Base-by-base conservation (phyloP, 2,888 invertebrate genomes). In the Halocaridina rubra region DNA sequence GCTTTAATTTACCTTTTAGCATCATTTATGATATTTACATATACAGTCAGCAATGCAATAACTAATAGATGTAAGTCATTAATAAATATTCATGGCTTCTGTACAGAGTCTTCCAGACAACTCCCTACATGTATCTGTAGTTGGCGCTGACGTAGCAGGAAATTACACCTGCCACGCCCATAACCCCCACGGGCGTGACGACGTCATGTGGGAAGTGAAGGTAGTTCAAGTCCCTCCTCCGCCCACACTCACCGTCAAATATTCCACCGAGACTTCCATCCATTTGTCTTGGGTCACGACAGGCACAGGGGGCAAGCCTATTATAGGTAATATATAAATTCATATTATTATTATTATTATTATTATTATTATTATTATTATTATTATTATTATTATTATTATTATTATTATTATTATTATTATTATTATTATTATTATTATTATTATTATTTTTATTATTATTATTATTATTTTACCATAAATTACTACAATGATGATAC, bases 81-180 rank as follows among this genome's bases (percentile, higher is more conserved):
- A n/a, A n/a, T n/a, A n/a, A n/a, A n/a, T n/a, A n/a, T n/a, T n/a
- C n/a, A n/a, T n/a, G n/a, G n/a, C 53, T 57, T 32, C 27, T 3
- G 32, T 10, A 4, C 79, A 85, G 87, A 75, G 57, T 3, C 67
- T 81, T 0, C 81, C 85, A 1, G 81, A 87, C 85, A 59, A 84
- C 29, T 81, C 87, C 3, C 77, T 87, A 4, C 77, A 77, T 69
- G 39, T 84, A 29, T 30, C 87, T 16, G 33, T 74, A 4, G 74
- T 86, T 3, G 57, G 57, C 24, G 61, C 86, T n/a, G 80, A 80
- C 27, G 57, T 32, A 67, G 72, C 86, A 22, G 84, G 82, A 0
- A 88, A 88, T 80, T 86, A 81, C 86, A 81, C 88, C 8, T 88
- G 86, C 79, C 72, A 67, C 19, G 84, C 78, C 57, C 84, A 82